Conservation (phyloP, 2,888 invertebrate species). For the Troides helena region DNA sequence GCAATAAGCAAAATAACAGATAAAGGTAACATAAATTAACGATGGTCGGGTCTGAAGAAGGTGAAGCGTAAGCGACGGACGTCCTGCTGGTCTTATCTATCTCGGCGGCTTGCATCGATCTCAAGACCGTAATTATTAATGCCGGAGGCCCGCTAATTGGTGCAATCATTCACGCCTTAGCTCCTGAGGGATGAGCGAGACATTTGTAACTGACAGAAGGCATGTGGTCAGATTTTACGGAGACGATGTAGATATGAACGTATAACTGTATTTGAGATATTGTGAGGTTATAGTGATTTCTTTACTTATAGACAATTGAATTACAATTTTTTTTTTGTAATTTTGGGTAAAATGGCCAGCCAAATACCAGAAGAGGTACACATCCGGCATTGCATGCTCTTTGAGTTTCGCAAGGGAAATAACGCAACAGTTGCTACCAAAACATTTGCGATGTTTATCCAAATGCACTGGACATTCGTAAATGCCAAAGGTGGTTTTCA, state of each 20-base stretch:
- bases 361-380: no score
- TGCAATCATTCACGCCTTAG: slow-evolving; percentile 42
- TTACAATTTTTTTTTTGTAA: no score
- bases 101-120: slow-evolving; percentile 44
- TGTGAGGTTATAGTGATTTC: no score
- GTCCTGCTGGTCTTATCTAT: slow-evolving; percentile 33
- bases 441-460: no score
- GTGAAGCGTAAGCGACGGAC: slow-evolving; percentile 14
- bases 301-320: no score
- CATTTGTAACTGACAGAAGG: slow-evolving; percentile 42
- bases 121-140: slow-evolving; percentile 47
- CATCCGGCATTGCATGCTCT: no score
- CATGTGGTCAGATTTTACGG: slow-evolving; percentile 25
- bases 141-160: slow-evolving; percentile 42
- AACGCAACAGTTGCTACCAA: no score
- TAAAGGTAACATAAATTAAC: slow-evolving; percentile 6
- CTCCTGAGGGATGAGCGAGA: slow-evolving; percentile 25
- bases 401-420: no score
- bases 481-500: no score
- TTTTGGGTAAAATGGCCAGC: no score
- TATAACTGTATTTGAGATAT: no score
- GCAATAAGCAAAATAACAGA: background rate
- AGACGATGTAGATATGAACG: background rate
- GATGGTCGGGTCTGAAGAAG: slow-evolving; percentile 3
- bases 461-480: no score